Conservation (phyloP, 2,797 vertebrate species). For the Sebastes oblongus region DNA sequence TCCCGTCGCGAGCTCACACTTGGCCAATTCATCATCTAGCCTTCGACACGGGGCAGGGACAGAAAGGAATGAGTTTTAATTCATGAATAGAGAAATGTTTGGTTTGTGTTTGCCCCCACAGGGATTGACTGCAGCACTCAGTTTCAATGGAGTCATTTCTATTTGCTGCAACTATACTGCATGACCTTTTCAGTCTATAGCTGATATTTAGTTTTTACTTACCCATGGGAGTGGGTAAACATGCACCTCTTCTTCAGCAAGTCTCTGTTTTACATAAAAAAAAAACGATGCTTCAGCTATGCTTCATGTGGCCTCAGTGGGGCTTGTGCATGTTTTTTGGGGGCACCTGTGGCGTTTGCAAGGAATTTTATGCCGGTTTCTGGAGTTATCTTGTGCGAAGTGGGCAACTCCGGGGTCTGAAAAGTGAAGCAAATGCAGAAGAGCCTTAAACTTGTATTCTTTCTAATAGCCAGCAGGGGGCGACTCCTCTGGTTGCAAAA, state of each 20-base stretch:
- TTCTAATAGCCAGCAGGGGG: no score
- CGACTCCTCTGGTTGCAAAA: no score
- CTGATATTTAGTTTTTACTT: background rate
- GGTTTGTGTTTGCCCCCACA: conserved; percentile 25
- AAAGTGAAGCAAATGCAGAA: no score
- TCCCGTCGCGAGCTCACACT: conserved; percentile 63
- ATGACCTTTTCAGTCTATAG: conserved; percentile 15
- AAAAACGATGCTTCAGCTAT: background rate
- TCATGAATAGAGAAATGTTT: conserved; percentile 41
- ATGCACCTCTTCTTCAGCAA: background rate
- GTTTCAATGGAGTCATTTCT: conserved; percentile 22
- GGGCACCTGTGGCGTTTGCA: conserved; percentile 33
- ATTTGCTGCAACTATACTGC: conserved; percentile 3
- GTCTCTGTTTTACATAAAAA: conserved; percentile 12
- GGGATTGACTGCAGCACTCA: conserved; percentile 24
- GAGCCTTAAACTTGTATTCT: background rate
- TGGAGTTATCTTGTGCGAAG: background rate
- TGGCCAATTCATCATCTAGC: conserved; percentile 71
- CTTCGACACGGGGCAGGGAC: conserved; percentile 14
- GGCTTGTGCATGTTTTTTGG: conserved; percentile 9
- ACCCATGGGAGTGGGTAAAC: background rate
- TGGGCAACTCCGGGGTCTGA: no score
- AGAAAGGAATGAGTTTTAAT: conserved; percentile 50
- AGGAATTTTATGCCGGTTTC: conserved; percentile 29
- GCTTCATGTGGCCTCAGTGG: background rate